A percentile compares a stretch with the other conserved stretches of the same genome.
Evolutionary conservation across 2,113 vertebrate species (phyloP).

Genomic region (Sprattus sprattus): DNA sequence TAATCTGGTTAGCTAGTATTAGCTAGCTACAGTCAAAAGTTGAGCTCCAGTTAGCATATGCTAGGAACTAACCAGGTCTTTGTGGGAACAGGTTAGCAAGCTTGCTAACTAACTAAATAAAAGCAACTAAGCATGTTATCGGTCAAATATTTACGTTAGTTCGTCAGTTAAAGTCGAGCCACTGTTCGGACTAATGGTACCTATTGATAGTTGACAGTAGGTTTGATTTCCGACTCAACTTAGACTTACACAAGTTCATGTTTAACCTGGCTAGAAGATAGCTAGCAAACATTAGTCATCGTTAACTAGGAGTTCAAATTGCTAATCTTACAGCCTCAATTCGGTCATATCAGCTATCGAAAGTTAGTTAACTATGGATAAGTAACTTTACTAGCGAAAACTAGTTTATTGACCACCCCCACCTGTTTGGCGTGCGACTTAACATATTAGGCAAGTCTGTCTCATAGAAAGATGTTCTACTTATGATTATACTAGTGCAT

Average conservation of each 20-base stretch:
- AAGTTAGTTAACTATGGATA: background rate
- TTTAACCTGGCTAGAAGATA: background rate
- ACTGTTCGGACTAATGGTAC: no score
- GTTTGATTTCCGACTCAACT: background rate
- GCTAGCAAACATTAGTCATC: background rate
- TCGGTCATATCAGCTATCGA: no score
- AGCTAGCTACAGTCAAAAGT: conserved; percentile 8
- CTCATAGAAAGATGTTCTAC: background rate
- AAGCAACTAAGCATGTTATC: background rate
- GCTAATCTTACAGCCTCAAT: no score
- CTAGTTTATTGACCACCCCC: background rate
- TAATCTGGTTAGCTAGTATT: background rate
- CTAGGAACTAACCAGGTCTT: background rate
- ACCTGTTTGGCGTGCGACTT: background rate
- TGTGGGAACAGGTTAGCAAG: background rate
- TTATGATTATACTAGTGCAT: no score
- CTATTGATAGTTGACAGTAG: no score
- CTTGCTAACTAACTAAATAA: background rate
- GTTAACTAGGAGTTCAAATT: no score
- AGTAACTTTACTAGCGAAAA: background rate
- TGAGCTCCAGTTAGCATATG: background rate
- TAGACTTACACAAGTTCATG: background rate
- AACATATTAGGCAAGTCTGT: background rate
- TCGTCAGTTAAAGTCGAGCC: background rate
- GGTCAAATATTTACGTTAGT: background rate